A percentile compares a stretch with the other conserved stretches of the same genome.
Evolutionary conservation across 2,797 vertebrate species (phyloP).

Genomic region (Diplodus sargus): DNA sequence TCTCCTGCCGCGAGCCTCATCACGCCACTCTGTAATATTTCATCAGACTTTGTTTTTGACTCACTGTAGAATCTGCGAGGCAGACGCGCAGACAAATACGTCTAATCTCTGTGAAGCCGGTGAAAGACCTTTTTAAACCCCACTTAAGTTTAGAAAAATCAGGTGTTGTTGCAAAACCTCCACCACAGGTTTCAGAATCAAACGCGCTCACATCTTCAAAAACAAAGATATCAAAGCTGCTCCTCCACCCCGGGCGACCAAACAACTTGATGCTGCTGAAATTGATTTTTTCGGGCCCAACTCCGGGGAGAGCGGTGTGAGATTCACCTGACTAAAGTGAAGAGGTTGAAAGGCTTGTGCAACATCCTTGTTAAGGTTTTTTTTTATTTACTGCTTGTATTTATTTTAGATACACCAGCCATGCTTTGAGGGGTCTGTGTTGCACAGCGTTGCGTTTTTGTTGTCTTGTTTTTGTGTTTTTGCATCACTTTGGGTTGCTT

Average conservation of each 20-base stretch:
- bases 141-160: constrained; percentile 52
- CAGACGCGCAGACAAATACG: constrained; percentile 52
- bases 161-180: constrained; percentile 64
- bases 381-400: constrained; percentile 47
- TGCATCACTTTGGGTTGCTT: background rate
- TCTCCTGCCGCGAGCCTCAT: constrained; percentile 33
- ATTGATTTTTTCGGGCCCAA: constrained; percentile 49
- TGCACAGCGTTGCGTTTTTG: constrained; percentile 44
- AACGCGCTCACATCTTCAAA: constrained; percentile 77
- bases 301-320: constrained; percentile 44
- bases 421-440: constrained; percentile 31
- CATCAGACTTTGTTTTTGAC: constrained; percentile 55
- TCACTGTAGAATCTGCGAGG: constrained; percentile 43
- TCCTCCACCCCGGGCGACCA: constrained; percentile 62
- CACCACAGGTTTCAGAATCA: constrained; percentile 76
- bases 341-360: constrained; percentile 57
- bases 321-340: constrained; percentile 43
- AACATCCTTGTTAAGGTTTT: constrained; percentile 36
- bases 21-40: constrained; percentile 40
- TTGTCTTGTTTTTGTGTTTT: constrained; percentile 28
- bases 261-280: constrained; percentile 38
- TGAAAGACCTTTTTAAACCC: constrained; percentile 63
- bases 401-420: constrained; percentile 26
- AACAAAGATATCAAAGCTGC: constrained; percentile 75
- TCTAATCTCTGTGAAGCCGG: constrained; percentile 63